These are phyloP conservation scores for Camponotus vicinus DNA, from an alignment of 1,140 invertebrate species.

Conservation along the genomic window DNA sequence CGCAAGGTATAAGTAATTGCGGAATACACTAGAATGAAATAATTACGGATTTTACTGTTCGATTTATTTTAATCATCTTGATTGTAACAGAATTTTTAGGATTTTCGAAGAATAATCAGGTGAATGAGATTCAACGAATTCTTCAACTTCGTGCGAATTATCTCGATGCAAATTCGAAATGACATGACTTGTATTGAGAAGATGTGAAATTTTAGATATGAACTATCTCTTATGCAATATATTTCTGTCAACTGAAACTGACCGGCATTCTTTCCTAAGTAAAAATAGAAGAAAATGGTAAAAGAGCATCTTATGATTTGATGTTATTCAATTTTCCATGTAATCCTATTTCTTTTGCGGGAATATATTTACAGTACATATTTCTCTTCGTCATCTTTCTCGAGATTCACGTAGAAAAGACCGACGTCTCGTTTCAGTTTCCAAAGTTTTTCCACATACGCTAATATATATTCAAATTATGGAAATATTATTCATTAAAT, in stretches of 20 bases:
- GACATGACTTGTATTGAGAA: neutral
- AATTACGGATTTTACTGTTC: neutral
- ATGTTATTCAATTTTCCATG: slow-evolving; percentile 10
- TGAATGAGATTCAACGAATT: neutral
- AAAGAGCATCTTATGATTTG: slow-evolving; percentile 3
- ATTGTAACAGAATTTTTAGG: neutral
- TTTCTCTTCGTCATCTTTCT: slow-evolving; percentile 9
- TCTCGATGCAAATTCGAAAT: neutral
- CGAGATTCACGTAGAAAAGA: neutral
- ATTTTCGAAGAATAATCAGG: neutral
- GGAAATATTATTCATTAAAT: slow-evolving; percentile 4
- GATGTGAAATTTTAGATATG: neutral
- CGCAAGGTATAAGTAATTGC: neutral
- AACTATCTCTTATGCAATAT: neutral
- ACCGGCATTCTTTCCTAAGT: neutral
- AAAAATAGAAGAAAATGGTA: slow-evolving; percentile 32
- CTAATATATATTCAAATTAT: neutral
- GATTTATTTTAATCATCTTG: neutral
- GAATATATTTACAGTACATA: neutral
- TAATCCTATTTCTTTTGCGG: neutral
- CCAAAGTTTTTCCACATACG: neutral
- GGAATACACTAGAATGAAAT: neutral
- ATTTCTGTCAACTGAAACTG: neutral
- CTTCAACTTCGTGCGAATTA: slow-evolving; percentile 12
- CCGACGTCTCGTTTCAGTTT: neutral